phyloP scores from a whole-genome alignment of 2,888 invertebrate species.

The Balanococcus diminutus region DNA sequence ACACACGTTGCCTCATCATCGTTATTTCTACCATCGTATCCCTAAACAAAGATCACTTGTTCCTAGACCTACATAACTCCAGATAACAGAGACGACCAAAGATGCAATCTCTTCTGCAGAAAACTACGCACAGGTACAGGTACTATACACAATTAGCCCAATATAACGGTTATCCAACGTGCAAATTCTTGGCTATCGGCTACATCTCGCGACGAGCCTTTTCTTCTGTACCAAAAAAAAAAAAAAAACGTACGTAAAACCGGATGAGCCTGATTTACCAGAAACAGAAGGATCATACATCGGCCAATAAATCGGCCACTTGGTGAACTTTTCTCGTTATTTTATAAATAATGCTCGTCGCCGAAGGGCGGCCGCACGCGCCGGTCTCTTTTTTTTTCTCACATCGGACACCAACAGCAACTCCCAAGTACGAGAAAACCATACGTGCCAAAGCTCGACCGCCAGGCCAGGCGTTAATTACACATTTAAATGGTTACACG shows the following conservation, averaged over 20 bases:
- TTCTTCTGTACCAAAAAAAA: background rate
- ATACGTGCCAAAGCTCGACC: background rate
- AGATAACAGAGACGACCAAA: background rate
- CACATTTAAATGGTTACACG: background rate
- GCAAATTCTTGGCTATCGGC: background rate
- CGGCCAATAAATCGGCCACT: background rate
- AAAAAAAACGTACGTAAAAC: background rate
- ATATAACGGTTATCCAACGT: background rate
- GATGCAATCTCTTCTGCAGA: background rate
- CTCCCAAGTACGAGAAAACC: background rate
- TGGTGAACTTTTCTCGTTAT: background rate
- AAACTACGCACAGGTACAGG: too few relatives aligned
- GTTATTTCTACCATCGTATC: background rate
- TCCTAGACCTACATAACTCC: background rate
- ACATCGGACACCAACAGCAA: background rate
- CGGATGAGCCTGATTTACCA: background rate
- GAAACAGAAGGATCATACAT: background rate
- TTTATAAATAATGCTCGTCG: background rate
- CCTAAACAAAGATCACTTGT: background rate
- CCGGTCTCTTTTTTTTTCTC: background rate
- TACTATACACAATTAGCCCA: too few relatives aligned
- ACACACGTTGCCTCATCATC: background rate
- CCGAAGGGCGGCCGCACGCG: background rate
- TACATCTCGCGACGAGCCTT: background rate
- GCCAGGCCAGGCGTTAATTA: background rate